A percentile compares a stretch with the other conserved stretches of the same genome.
These are phyloP conservation scores for Eciton burchellii DNA, from an alignment of 1,140 invertebrate genomes.

Conservation along the genomic window DNA sequence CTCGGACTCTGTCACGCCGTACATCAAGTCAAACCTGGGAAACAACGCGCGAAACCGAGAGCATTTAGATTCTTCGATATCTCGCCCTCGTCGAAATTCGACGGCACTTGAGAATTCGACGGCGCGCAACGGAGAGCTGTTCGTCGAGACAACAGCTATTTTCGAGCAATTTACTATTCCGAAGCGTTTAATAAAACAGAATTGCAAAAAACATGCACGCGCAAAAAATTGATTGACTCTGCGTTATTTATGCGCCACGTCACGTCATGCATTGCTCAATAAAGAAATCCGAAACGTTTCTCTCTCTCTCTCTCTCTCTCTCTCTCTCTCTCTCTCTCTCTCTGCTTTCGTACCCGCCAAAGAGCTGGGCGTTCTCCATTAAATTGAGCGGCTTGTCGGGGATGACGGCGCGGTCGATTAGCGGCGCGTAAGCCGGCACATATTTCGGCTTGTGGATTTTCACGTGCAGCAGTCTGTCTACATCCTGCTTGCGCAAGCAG, in stretches of 20 bases:
- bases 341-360: constrained; percentile 87
- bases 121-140: too few relatives aligned
- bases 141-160: too few relatives aligned
- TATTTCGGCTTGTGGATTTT: constrained; percentile 83
- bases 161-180: too few relatives aligned
- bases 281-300: not conserved
- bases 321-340: too few relatives aligned
- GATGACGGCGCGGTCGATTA: constrained; percentile 93
- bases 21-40: constrained; percentile 93
- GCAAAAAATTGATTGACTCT: not conserved
- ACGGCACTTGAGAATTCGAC: too few relatives aligned
- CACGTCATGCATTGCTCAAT: not conserved
- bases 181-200: too few relatives aligned
- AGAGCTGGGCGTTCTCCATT: constrained; percentile 91
- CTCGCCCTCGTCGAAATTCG: too few relatives aligned
- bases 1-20: constrained; percentile 95
- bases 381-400: constrained; percentile 91
- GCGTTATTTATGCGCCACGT: too few relatives aligned
- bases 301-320: too few relatives aligned
- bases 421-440: constrained; percentile 88
- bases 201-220: too few relatives aligned
- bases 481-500: constrained; percentile 88
- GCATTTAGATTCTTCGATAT: too few relatives aligned
- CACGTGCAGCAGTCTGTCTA: constrained; percentile 79
- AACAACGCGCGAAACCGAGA: not conserved